Evolutionary conservation across 1,140 invertebrate genomes (phyloP).

Genomic region (Atta colombica): DNA sequence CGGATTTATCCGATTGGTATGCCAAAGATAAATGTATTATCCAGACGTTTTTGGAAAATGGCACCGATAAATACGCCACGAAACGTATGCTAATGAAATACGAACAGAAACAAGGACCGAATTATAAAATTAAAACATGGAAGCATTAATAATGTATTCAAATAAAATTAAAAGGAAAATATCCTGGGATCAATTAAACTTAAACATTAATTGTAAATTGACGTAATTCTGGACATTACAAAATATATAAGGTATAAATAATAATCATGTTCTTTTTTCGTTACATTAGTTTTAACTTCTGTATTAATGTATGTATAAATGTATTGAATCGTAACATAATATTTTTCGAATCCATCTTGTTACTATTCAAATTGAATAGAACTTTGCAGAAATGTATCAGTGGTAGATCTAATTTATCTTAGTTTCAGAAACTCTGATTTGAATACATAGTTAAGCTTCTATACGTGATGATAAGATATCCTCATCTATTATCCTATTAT

Average conservation of each 20-base stretch:
- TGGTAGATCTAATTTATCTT: conserved; percentile 14
- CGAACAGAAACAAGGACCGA: background rate
- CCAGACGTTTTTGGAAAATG: conserved; percentile 60
- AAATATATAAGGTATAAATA: background rate
- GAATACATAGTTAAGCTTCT: background rate
- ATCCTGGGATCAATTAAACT: background rate
- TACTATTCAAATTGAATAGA: background rate
- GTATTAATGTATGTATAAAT: background rate
- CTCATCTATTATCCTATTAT: conserved; percentile 17
- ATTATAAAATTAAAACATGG: background rate
- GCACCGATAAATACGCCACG: conserved; percentile 24
- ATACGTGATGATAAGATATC: conserved; percentile 1
- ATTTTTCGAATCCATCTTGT: background rate
- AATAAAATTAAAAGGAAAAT: background rate
- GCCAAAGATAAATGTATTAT: conserved; percentile 71
- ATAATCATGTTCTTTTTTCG: background rate
- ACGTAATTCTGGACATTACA: background rate
- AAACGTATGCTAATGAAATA: conserved; percentile 20
- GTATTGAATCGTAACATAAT: background rate
- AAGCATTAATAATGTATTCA: background rate
- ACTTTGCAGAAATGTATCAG: background rate
- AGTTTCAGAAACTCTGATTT: background rate
- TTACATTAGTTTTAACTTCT: background rate
- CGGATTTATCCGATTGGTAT: conserved; percentile 76
- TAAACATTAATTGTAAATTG: background rate